A percentile compares a stretch with the other conserved stretches of the same genome.
Evolutionary conservation across 2,888 invertebrate genomes (phyloP).

Genomic region (Phyllotreta striolata): DNA sequence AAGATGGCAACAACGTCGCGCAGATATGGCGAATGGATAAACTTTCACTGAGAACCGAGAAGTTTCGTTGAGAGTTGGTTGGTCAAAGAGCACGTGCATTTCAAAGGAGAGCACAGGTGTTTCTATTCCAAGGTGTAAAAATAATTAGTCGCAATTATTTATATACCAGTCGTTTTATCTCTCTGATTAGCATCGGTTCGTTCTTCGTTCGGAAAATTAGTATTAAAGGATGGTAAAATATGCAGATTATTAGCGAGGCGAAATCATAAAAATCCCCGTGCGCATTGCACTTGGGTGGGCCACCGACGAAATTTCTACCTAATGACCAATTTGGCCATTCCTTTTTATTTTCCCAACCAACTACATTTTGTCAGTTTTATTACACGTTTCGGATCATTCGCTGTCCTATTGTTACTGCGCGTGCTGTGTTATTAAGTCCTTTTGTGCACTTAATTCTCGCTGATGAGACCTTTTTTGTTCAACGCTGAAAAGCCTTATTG

Average conservation of each 20-base stretch:
- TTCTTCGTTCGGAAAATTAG: too few relatives aligned
- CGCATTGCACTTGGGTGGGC: slow-evolving; percentile 43
- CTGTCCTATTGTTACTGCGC: slow-evolving; percentile 33
- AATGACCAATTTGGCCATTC: slow-evolving; percentile 43
- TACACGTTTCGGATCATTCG: slow-evolving; percentile 36
- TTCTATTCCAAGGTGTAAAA: slow-evolving; percentile 44
- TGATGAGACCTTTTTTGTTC: slow-evolving; percentile 14
- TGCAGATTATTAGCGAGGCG: too few relatives aligned
- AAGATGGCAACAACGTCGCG: too few relatives aligned
- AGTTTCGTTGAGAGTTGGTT: slow-evolving; percentile 27
- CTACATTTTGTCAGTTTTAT: slow-evolving; percentile 50
- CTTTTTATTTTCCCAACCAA: slow-evolving; percentile 36
- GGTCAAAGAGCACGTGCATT: slow-evolving; percentile 39
- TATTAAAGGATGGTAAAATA: too few relatives aligned
- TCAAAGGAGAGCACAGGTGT: slow-evolving; percentile 43
- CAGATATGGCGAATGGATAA: not conserved
- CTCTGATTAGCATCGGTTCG: too few relatives aligned
- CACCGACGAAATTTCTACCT: slow-evolving; percentile 44
- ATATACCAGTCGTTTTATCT: not conserved
- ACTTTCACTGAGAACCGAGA: slow-evolving; percentile 14
- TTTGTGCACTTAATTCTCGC: slow-evolving; percentile 19
- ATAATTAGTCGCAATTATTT: slow-evolving; percentile 37
- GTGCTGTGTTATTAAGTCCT: slow-evolving; percentile 27
- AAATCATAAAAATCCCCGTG: slow-evolving; percentile 6
- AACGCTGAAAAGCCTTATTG: slow-evolving; percentile 13